phyloP scores from a whole-genome alignment of 1,140 invertebrate genomes.

The Theocolax elegans region DNA sequence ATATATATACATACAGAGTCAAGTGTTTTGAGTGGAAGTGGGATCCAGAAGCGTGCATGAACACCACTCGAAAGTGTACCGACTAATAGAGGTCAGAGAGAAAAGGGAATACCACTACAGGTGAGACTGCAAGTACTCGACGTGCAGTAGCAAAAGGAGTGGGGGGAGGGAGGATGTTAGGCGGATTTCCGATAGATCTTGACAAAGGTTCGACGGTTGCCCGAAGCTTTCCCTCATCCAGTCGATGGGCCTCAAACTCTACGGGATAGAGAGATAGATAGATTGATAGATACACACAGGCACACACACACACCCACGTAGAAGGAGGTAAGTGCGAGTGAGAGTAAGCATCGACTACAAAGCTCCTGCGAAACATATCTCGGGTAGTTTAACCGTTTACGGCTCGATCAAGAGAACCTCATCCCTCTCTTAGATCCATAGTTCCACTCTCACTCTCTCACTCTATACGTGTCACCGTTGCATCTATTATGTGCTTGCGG shows the following conservation, averaged over 20 bases:
- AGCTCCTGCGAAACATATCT: background rate
- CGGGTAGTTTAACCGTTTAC: constrained; percentile 19
- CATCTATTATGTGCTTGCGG: no score
- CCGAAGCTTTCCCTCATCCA: background rate
- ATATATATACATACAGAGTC: no score
- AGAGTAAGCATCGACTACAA: no score
- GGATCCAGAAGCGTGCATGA: background rate
- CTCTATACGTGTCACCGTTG: no score
- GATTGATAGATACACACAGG: no score
- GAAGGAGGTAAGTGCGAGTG: no score
- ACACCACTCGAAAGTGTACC: background rate
- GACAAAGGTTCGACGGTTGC: constrained; percentile 1
- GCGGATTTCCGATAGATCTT: constrained; percentile 15
- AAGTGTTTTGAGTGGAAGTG: no score
- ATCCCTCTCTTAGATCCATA: no score
- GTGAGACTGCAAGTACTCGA: background rate
- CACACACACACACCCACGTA: no score
- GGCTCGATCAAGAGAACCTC: background rate
- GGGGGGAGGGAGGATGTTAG: background rate
- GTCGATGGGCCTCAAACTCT: no score
- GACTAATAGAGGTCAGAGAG: background rate
- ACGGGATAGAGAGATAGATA: no score
- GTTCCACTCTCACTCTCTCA: no score
- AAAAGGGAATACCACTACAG: background rate
- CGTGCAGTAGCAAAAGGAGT: background rate